Evolutionary conservation across 2,797 vertebrate genomes (phyloP), one percentile per base, ranked within the genome.

Genomic region (Leptodactylus fallax): DNA sequence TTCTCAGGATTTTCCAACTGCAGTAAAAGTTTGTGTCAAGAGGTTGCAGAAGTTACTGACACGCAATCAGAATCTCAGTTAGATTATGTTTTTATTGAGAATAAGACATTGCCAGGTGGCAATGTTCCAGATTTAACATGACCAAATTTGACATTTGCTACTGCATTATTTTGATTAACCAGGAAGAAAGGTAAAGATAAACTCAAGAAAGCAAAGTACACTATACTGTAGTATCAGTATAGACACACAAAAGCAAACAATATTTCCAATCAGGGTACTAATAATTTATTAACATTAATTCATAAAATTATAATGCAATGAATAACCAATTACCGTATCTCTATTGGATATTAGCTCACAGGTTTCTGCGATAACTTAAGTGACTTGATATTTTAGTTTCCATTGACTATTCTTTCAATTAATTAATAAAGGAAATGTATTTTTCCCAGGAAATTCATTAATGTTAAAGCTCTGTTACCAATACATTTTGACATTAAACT

Each of bases 131-230:
- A 77, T 63, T 17, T 13, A 58, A 21, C 51, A n/a, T 14, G 13
- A 85, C 55, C 27, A 60, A 21, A 7, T 77, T 25, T 85, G 71
- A 65, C 71, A 85, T 85, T 74, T 60, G 8, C 71, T 61, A 19
- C 45, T 63, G 27, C 83, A 78, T 85, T 85, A 49, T 23, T 45
- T 77, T 85, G 12, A 85, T 85, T 77, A 53, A 60, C 27, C 25
- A 74, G 55, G 13, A 13, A 14, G 7, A 19, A 60, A 84, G 51
- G 13, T 23, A 27, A 74, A 47, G 25, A 74, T 47, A 71, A 16
- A 12, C 7, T 81, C 58, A 71, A 23, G 17, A 1, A n/a, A 55
- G 0, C 45, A 83, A 51, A 82, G 11, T 25, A 63, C 6, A 25
- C 21, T 13, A 51, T 67, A 23, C 13, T 19, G 13, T 53, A 51